These are phyloP conservation scores for Magallana ariakensis DNA, from an alignment of 1,140 invertebrate genomes.

Conservation along the genomic window DNA sequence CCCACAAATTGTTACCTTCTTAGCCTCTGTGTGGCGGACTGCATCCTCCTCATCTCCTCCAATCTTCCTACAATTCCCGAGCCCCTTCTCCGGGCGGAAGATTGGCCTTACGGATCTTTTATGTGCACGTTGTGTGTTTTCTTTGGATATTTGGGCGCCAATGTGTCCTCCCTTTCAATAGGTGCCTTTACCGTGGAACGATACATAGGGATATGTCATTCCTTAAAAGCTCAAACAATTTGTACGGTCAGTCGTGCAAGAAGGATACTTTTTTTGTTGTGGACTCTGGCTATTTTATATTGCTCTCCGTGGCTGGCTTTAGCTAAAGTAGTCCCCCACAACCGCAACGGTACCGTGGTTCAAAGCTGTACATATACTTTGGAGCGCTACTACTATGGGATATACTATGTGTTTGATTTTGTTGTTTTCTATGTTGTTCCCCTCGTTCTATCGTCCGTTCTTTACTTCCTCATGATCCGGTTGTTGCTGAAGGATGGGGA, in stretches of 20 bases:
- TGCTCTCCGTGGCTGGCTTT: slow-evolving; percentile 67
- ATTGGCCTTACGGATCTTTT: slow-evolving; percentile 83
- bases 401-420: slow-evolving; percentile 82
- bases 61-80: slow-evolving; percentile 82
- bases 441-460: slow-evolving; percentile 80
- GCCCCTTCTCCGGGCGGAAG: slow-evolving; percentile 81
- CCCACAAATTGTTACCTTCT: slow-evolving; percentile 93
- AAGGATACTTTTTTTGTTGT: slow-evolving; percentile 81
- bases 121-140: slow-evolving; percentile 84
- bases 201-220: slow-evolving; percentile 95
- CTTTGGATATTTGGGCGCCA: slow-evolving; percentile 85
- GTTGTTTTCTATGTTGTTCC: slow-evolving; percentile 83
- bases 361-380: slow-evolving; percentile 79
- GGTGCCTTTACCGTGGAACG: slow-evolving; percentile 95
- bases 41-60: slow-evolving; percentile 87
- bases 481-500: slow-evolving; percentile 76
- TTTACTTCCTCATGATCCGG: slow-evolving; percentile 82
- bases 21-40: slow-evolving; percentile 93
- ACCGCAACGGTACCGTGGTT: slow-evolving; percentile 64
- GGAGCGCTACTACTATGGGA: slow-evolving; percentile 80
- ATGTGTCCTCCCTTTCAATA: slow-evolving; percentile 93
- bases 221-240: slow-evolving; percentile 89
- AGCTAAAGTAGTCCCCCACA: slow-evolving; percentile 47
- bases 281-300: slow-evolving; percentile 80
- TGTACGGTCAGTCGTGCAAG: slow-evolving; percentile 82